phyloP scores from a whole-genome alignment of 2,113 vertebrate species.

The Lates calcarifer region DNA sequence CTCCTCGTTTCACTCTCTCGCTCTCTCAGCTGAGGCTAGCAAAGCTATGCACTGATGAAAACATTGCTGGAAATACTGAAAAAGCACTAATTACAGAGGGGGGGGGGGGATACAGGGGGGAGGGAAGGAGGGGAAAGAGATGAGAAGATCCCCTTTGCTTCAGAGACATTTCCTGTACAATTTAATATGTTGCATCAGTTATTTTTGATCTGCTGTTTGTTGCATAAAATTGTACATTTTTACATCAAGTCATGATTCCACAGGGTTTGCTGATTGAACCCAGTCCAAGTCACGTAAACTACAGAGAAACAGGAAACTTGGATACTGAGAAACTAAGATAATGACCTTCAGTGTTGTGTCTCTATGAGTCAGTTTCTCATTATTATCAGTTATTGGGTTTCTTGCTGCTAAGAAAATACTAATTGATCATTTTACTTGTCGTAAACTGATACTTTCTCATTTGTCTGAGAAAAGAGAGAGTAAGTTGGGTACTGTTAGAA shows the following conservation, averaged over 20 bases:
- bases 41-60: conserved; percentile 75
- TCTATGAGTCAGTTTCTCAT: conserved; percentile 47
- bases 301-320: conserved; percentile 40
- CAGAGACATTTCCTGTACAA: conserved; percentile 79
- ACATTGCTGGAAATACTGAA: conserved; percentile 73
- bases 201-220: conserved; percentile 76
- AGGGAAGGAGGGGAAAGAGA: conserved; percentile 27
- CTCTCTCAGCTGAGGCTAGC: conserved; percentile 50
- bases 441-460: background rate
- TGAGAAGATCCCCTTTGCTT: conserved; percentile 72
- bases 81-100: conserved; percentile 79
- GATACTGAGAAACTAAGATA: conserved; percentile 29
- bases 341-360: conserved; percentile 38
- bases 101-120: conserved; percentile 11
- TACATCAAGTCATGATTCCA: conserved; percentile 66
- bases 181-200: conserved; percentile 83
- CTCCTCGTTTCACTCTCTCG: conserved; percentile 45
- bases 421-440: conserved; percentile 50
- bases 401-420: conserved; percentile 35
- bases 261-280: conserved; percentile 53
- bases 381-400: conserved; percentile 51
- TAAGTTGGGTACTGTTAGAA: background rate
- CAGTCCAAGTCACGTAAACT: conserved; percentile 43
- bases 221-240: conserved; percentile 66
- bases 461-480: conserved; percentile 13